These are phyloP conservation scores for Gryllus longicercus DNA, from an alignment of 2,888 invertebrate species.

Conservation along the genomic window DNA sequence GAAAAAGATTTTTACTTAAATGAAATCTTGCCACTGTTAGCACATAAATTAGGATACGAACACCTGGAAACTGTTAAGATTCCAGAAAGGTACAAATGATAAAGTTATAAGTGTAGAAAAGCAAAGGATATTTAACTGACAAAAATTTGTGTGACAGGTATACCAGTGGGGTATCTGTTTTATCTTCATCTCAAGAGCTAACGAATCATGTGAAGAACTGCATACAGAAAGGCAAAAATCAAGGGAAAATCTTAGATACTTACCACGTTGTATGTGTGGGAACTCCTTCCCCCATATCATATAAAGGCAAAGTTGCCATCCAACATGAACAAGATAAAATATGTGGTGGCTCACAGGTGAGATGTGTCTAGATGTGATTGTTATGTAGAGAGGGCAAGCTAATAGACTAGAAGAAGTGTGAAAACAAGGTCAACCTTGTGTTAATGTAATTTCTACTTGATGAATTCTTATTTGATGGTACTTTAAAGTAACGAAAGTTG, in stretches of 20 bases:
- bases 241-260: constrained; percentile 21
- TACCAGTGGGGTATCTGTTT: constrained; percentile 35
- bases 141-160: constrained; percentile 28
- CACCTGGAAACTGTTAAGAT: constrained; percentile 32
- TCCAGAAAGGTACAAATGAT: constrained; percentile 31
- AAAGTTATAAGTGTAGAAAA: too few relatives aligned
- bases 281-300: constrained; percentile 24
- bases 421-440: too few relatives aligned
- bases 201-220: constrained; percentile 29
- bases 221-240: constrained; percentile 26
- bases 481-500: too few relatives aligned
- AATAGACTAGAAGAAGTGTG: too few relatives aligned
- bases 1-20: constrained; percentile 27
- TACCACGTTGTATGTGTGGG: constrained; percentile 35
- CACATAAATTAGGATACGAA: constrained; percentile 28
- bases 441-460: too few relatives aligned
- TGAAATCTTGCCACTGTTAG: constrained; percentile 32
- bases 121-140: too few relatives aligned
- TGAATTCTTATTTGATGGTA: too few relatives aligned
- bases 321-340: not conserved
- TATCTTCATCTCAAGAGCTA: constrained; percentile 30
- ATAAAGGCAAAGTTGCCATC: not conserved
- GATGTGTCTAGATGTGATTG: too few relatives aligned
- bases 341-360: not conserved
- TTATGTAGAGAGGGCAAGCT: too few relatives aligned